Percentiles rank a stretch among this genome's conserved stretches.
Evolutionary conservation across 2,797 vertebrate species (phyloP).

Genomic region (Helarctos malayanus): DNA sequence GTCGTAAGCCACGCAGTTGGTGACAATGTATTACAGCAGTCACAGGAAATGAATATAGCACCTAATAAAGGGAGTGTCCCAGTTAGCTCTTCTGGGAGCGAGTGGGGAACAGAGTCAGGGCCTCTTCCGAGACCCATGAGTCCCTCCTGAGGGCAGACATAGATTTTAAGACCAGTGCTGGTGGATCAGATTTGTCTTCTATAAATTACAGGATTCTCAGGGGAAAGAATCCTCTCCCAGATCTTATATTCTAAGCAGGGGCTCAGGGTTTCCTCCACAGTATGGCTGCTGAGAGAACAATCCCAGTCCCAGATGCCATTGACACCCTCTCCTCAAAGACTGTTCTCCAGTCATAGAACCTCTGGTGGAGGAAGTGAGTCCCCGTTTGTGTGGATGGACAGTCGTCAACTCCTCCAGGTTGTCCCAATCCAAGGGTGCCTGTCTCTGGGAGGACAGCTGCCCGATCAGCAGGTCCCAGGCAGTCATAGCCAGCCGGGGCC

Average conservation of each 20-base stretch:
- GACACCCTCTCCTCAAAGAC: background rate
- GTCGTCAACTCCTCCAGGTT: background rate
- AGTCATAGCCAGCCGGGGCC: background rate
- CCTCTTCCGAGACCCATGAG: background rate
- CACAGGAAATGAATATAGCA: background rate
- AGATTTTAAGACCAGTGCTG: background rate
- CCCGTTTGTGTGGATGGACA: fast-evolving
- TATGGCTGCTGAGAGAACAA: background rate
- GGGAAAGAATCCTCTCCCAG: background rate
- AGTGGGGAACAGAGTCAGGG: fast-evolving
- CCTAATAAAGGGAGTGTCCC: background rate
- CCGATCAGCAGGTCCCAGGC: fast-evolving
- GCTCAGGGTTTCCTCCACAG: background rate
- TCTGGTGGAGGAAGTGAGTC: background rate
- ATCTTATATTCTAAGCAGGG: background rate
- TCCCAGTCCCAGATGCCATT: background rate
- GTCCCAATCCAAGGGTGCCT: background rate
- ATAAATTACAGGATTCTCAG: background rate
- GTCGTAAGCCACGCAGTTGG: background rate
- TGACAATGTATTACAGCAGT: background rate
- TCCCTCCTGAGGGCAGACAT: background rate
- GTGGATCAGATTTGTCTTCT: background rate
- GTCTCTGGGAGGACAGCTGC: background rate
- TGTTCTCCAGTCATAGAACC: background rate
- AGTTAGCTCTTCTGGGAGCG: background rate